phyloP scores from a whole-genome alignment of 2,888 invertebrate species.

The Torymus texanus region DNA sequence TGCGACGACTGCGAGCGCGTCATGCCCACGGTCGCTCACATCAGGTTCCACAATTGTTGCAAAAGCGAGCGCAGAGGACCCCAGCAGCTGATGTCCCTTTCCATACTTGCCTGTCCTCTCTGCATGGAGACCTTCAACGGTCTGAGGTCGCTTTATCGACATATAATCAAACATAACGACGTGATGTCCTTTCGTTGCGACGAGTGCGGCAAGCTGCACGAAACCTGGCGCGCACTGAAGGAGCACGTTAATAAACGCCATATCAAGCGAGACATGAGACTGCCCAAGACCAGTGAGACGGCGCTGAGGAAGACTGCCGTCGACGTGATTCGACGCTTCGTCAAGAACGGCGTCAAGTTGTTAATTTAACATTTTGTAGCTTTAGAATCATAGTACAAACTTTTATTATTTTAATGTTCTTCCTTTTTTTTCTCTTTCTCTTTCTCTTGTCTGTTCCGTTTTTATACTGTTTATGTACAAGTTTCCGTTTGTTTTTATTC shows the following conservation, averaged over 20 bases:
- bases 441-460: not conserved
- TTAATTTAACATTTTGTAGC: not conserved
- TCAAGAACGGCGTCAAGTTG: constrained; percentile 39
- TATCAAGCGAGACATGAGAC: not conserved
- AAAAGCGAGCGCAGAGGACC: not conserved
- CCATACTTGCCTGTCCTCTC: constrained; percentile 41
- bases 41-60: constrained; percentile 39
- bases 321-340: constrained; percentile 36
- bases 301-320: constrained; percentile 36
- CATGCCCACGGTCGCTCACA: constrained; percentile 33
- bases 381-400: not conserved
- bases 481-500: too few relatives aligned
- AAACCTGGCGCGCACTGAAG: constrained; percentile 34
- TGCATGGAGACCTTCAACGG: constrained; percentile 34
- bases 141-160: constrained; percentile 42
- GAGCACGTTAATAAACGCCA: constrained; percentile 39
- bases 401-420: not conserved
- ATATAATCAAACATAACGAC: constrained; percentile 45
- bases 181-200: constrained; percentile 35
- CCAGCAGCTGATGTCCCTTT: not conserved
- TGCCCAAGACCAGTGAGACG: not conserved
- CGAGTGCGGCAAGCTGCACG: constrained; percentile 47
- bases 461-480: too few relatives aligned
- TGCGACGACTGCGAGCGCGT: constrained; percentile 44
- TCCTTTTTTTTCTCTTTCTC: constrained; percentile 3